Evolutionary conservation across 2,888 invertebrate genomes (phyloP).

Genomic region (Erebia palarica): DNA sequence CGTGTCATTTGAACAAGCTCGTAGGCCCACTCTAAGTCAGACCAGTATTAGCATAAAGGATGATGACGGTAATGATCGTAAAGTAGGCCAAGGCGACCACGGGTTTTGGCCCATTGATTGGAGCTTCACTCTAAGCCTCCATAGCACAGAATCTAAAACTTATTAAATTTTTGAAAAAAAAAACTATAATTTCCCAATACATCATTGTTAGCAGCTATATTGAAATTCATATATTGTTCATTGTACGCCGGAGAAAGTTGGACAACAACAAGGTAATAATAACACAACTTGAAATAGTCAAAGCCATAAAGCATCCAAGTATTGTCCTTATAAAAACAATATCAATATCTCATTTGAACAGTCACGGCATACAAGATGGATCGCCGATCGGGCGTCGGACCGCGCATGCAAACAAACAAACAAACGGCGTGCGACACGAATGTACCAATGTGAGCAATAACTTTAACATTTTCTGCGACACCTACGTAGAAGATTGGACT

Average conservation of each 20-base stretch:
- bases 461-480: conserved; percentile 72
- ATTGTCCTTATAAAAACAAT: conserved; percentile 36
- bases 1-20: no score
- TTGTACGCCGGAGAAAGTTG: neutral
- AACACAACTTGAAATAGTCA: conserved; percentile 17
- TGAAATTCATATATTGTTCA: neutral
- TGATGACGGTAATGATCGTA: no score
- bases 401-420: conserved; percentile 61
- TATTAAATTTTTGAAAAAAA: no score
- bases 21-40: no score
- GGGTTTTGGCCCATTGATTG: no score
- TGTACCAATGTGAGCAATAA: conserved; percentile 70
- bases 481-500: conserved; percentile 61
- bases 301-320: conserved; percentile 23
- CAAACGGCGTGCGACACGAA: conserved; percentile 68
- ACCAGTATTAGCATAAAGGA: no score
- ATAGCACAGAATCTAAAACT: no score
- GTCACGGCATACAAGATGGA: conserved; percentile 60
- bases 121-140: no score
- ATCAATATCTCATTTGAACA: conserved; percentile 45
- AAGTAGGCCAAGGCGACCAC: no score
- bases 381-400: conserved; percentile 64
- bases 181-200: no score
- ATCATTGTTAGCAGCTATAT: neutral
- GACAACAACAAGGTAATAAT: conserved; percentile 6